Evolutionary conservation across 2,797 vertebrate genomes (phyloP), one percentile per base, ranked within the genome.

Genomic region (Aphelocoma californica): DNA sequence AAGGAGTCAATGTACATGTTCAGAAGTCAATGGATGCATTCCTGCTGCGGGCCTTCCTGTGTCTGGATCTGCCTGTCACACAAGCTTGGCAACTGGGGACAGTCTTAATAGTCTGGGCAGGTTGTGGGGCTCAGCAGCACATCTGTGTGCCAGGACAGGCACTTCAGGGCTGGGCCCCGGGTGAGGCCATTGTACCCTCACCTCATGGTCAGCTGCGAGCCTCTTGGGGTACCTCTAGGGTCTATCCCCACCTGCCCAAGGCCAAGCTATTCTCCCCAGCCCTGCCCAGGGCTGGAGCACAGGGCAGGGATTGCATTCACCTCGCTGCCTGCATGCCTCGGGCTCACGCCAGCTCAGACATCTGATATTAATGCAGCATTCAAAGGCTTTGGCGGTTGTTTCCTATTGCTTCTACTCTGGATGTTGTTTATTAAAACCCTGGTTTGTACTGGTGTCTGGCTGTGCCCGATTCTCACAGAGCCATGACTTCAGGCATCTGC

Each of bases 321-420:
- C 5, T 11, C 12, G 0, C 18, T 47, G 34, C 21, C 47, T 7
- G 9, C 0, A 1, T 78, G 42, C 73, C 65, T 67, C 0, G 0
- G 36, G 61, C 73, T 36, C 18, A 0, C 4, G 1, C n/a, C 73
- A 58, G 71, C 66, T 54, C 47, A 29, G 67, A 14, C 28, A 29
- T 31, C 61, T 61, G 51, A 21, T 45, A 12, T 32, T 78, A 53
- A 57, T 26, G 12, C n/a, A 74, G 24, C 26, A 29, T n/a, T 64
- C 28, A 21, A 13, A 60, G 64, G 36, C 44, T 69, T 71, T 61
- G 81, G 15, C 38, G 73, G 8, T 57, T 83, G 32, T 50, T 91
- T 86, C 44, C 54, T 54, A 7, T 26, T 60, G 71, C 34, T 75
- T 62, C 75, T 62, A 12, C 67, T 71, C 40, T 82, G 84, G n/a